Evolutionary conservation across 2,888 invertebrate genomes (phyloP).

Genomic region (Eristalis tenax): DNA sequence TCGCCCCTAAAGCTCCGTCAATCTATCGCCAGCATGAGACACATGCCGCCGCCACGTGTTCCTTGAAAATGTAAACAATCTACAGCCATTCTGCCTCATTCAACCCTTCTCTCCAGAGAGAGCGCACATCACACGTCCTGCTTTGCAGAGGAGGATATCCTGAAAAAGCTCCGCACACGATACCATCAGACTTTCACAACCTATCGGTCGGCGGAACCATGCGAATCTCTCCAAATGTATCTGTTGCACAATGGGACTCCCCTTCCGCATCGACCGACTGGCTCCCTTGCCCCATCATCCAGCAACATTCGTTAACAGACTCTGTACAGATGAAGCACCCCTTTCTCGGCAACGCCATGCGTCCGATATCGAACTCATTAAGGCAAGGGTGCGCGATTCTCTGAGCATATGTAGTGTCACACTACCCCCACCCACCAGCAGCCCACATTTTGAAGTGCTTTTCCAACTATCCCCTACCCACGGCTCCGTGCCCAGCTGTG

Average conservation of each 20-base stretch:
- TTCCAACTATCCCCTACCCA: constrained; percentile 60
- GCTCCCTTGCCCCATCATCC: not conserved
- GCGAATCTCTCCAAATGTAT: constrained; percentile 52
- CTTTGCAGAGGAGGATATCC: constrained; percentile 50
- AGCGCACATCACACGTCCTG: not conserved
- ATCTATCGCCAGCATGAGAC: not conserved
- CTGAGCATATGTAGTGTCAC: constrained; percentile 63
- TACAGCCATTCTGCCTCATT: not conserved
- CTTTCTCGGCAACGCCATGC: constrained; percentile 1
- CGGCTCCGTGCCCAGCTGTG: constrained; percentile 10
- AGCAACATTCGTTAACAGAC: constrained; percentile 27
- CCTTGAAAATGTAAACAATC: constrained; percentile 59
- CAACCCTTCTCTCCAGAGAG: not conserved
- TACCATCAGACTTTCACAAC: constrained; percentile 41
- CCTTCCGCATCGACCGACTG: not conserved
- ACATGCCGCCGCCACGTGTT: constrained; percentile 49
- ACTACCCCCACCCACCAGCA: not conserved
- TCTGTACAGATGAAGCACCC: constrained; percentile 20
- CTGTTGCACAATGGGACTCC: constrained; percentile 50
- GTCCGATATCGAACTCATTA: constrained; percentile 43
- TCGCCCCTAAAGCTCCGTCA: not conserved
- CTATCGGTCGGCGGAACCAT: constrained; percentile 5
- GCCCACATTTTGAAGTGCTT: constrained; percentile 56
- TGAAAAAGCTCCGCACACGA: constrained; percentile 23
- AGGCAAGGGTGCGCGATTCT: constrained; percentile 36